A percentile compares a stretch with the other conserved stretches of the same genome.
Conservation (phyloP, 2,888 invertebrate genomes). For the Podotricha telesiphe region DNA sequence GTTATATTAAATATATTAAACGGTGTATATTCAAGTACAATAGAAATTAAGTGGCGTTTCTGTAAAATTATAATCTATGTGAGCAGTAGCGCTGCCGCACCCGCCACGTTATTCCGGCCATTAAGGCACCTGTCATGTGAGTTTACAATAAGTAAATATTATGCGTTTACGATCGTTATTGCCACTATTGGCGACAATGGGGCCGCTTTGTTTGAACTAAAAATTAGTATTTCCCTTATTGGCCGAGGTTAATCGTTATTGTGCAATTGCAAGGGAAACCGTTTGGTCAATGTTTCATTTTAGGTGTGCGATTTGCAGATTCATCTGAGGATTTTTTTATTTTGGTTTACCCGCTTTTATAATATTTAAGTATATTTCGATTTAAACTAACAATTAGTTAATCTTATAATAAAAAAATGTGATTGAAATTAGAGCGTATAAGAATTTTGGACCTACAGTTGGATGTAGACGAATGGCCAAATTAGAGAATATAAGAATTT, state of each 20-base stretch:
- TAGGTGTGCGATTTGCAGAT: slow-evolving; percentile 1
- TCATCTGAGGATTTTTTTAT: background rate
- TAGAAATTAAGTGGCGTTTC: no score
- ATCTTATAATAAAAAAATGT: no score
- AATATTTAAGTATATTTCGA: no score
- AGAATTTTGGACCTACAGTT: no score
- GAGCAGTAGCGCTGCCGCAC: slow-evolving; percentile 60
- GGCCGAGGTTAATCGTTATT: slow-evolving; percentile 51
- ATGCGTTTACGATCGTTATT: slow-evolving; percentile 68
- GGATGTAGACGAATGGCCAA: no score
- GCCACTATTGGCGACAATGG: slow-evolving; percentile 74
- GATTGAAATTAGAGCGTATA: no score
- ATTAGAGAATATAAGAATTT: no score
- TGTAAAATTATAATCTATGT: slow-evolving; percentile 52
- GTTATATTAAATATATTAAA: background rate
- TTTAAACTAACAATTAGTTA: no score
- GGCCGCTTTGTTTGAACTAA: slow-evolving; percentile 68
- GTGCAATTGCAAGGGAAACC: slow-evolving; percentile 46
- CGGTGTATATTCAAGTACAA: no score
- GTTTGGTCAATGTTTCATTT: slow-evolving; percentile 38
- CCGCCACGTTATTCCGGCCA: slow-evolving; percentile 81
- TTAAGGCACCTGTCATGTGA: slow-evolving; percentile 83
- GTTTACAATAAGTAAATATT: slow-evolving; percentile 84
- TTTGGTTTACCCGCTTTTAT: background rate
- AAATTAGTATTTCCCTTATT: slow-evolving; percentile 63